phyloP scores from a whole-genome alignment of 2,888 invertebrate species.

The Pimpla rufipes region DNA sequence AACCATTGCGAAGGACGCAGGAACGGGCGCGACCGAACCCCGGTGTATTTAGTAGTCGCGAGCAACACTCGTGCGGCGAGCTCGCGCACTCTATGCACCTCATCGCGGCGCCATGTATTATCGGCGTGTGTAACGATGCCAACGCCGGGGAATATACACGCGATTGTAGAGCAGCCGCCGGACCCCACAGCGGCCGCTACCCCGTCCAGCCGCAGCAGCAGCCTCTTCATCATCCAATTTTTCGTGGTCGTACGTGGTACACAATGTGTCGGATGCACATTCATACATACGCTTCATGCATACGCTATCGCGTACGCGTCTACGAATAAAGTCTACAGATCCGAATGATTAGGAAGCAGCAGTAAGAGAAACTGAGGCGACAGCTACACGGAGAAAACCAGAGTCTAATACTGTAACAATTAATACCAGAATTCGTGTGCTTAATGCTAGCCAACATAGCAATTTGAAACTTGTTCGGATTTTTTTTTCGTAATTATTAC shows the following conservation, averaged over 20 bases:
- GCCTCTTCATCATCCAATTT: slow-evolving; percentile 81
- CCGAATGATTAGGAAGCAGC: not conserved
- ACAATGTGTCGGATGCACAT: not conserved
- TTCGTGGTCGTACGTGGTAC: slow-evolving; percentile 59
- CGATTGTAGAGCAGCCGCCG: slow-evolving; percentile 73
- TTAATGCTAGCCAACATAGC: too few relatives aligned
- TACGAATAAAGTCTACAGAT: not conserved
- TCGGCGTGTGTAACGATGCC: slow-evolving; percentile 81
- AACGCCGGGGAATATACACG: slow-evolving; percentile 73
- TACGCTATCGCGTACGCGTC: not conserved
- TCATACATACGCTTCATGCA: too few relatives aligned
- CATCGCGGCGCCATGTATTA: slow-evolving; percentile 75
- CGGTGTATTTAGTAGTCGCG: slow-evolving; percentile 39
- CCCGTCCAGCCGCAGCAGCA: slow-evolving; percentile 75
- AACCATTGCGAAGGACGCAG: slow-evolving; percentile 26
- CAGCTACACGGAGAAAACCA: too few relatives aligned
- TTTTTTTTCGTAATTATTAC: too few relatives aligned
- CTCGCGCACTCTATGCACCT: slow-evolving; percentile 3
- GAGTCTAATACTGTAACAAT: too few relatives aligned
- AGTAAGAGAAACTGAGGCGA: too few relatives aligned
- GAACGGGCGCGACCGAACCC: slow-evolving; percentile 10
- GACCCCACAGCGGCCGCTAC: slow-evolving; percentile 73
- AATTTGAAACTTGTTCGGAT: too few relatives aligned
- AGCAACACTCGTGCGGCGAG: slow-evolving; percentile 36
- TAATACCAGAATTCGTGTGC: too few relatives aligned